Conservation (phyloP, 23 tunicate species). For the Trididemnum clinides region DNA sequence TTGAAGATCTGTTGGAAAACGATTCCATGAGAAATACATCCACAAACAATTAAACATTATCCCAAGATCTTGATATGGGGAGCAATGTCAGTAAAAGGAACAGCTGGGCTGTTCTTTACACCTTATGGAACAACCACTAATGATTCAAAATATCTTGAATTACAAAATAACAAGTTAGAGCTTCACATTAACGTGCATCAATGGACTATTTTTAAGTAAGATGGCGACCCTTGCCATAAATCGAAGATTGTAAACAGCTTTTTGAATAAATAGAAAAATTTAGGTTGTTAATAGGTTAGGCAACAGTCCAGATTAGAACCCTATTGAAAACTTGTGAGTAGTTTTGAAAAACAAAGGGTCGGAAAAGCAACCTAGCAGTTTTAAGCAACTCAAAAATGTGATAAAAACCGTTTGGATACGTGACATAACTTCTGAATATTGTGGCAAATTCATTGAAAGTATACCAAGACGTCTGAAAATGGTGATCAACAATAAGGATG, state of each 20-base stretch:
- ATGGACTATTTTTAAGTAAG: neutral
- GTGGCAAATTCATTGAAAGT: neutral
- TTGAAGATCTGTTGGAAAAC: neutral
- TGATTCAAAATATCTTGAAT: conserved; percentile 16
- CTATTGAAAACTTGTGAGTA: neutral
- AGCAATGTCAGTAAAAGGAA: neutral
- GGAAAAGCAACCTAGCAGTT: neutral
- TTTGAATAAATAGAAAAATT: conserved; percentile 3
- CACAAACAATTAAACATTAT: conserved; percentile 30
- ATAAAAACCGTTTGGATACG: conserved; percentile 10
- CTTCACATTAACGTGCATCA: conserved; percentile 9
- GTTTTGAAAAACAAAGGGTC: conserved; percentile 1
- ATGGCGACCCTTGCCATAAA: conserved; percentile 20
- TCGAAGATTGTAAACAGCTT: conserved; percentile 10
- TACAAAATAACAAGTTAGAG: conserved; percentile 22
- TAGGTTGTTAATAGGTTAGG: conserved; percentile 12
- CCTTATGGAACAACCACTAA: conserved; percentile 12
- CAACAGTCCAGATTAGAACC: conserved; percentile 7
- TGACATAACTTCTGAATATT: conserved; percentile 10
- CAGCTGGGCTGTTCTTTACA: conserved; percentile 5
- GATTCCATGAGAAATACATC: conserved; percentile 22
- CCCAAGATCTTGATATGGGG: conserved; percentile 21
- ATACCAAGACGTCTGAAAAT: conserved; percentile 1
- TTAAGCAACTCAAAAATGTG: neutral
- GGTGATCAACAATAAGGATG: neutral